Evolutionary conservation across 2,888 invertebrate genomes (phyloP), one percentile per base, ranked within the genome.

Genomic region (Acanthosepion lycidas): DNA sequence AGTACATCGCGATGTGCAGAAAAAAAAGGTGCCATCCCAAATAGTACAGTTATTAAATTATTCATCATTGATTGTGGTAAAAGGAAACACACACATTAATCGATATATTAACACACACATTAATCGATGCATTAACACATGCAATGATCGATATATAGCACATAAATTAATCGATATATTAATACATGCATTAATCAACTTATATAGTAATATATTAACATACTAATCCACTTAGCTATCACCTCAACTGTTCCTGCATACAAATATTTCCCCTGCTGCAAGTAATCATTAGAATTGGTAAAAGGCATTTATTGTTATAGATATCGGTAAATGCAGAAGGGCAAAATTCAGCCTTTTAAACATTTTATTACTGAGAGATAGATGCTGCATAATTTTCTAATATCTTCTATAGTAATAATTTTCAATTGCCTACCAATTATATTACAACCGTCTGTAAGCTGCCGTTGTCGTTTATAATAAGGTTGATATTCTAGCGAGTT

Each of bases 1-100:
- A 78, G 78, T 78, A n/a, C 78, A 78, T 78, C n/a, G n/a, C 78
- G 12, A 5, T n/a, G 33, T 78, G 78, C 78, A 78, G 23, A 78
- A 78, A 33, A 78, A 78, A n/a, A 33, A n/a, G n/a, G 78, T 78
- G 78, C n/a, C 78, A 78, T 78, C 78, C 78, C 78, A 78, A 78
- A 78, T 78, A n/a, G 78, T 8, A 78, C 33, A 78, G 78, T 78
- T 33, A 33, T 33, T 78, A n/a, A 78, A 78, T 78, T 15, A 78
- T 78, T 78, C 78, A 78, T 33, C n/a, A 78, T 78, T 78, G n/a
- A n/a, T n/a, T 78, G 15, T n/a, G 78, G 15, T 33, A 78, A 8
- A n/a, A 33, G 78, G n/a, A 78, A 78, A 33, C 78, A n/a, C 78
- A n/a, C 4, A 33, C n/a, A 12, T 33, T 78, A 78, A 78, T 78